Evolutionary conservation across 1,140 invertebrate species (phyloP), one percentile per base, ranked within the genome.

Genomic region (Eurosta solidaginis): DNA sequence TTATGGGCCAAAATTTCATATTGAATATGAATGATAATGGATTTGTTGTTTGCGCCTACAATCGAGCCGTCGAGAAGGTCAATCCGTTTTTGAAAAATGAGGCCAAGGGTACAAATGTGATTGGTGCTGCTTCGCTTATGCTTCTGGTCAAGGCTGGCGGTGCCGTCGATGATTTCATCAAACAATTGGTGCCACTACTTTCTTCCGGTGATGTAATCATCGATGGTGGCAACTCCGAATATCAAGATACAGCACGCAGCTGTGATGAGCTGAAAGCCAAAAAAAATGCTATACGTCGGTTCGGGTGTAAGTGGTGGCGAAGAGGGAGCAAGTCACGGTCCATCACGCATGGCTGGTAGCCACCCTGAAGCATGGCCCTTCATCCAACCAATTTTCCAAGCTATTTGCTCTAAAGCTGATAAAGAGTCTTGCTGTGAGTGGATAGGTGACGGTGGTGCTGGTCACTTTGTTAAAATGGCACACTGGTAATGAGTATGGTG

Each of bases 1-100:
- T 99, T 0, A 99, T 99, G 98, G 98, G 98, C 6, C 98, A 99
- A n/a, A n/a, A n/a, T n/a, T n/a, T n/a, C n/a, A n/a, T n/a, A n/a
- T n/a, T n/a, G n/a, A n/a, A n/a, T n/a, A n/a, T n/a, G n/a, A n/a
- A n/a, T n/a, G n/a, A n/a, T n/a, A n/a, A n/a, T n/a, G n/a, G n/a
- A n/a, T n/a, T n/a, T n/a, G n/a, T n/a, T n/a, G n/a, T n/a, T n/a
- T n/a, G n/a, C n/a, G n/a, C n/a, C n/a, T n/a, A n/a, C 89, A 99
- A 99, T 89, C 90, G 99, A 49, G 98, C 99, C 81, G 89, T 99
- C 2, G 99, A 99, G 73, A 1, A 90, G 89, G 90, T 91, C 33
- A 85, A 90, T 88, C 83, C 90, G 82, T 87, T 95, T 83, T 88
- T 94, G n/a, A 89, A 91, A 50, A 94, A 95, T 88, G 94, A 94